Evolutionary conservation across 2,797 vertebrate genomes (phyloP), one percentile per base, ranked within the genome.

Genomic region (Leptoclinus maculatus): DNA sequence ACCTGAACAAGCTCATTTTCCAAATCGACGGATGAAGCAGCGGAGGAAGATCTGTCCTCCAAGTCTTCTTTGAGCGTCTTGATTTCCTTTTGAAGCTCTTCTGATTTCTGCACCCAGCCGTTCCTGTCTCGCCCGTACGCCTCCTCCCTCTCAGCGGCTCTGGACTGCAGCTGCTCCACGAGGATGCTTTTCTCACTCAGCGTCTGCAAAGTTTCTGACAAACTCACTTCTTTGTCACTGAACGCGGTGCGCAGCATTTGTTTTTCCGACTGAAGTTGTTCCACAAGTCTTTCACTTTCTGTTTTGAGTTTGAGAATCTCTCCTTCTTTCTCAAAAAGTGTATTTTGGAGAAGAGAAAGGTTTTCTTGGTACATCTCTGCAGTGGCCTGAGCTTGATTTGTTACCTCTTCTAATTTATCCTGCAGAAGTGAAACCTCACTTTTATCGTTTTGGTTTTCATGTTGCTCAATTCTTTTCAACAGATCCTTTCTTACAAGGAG

Each of bases 401-500:
- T 92, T 39, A 92, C 70, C 56, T 95, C 94, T 59, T 91, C 66
- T 47, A 96, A 23, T 29, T 90, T 85, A 7, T 91, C 83, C 36
- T 89, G 87, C 34, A 97, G 74, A 53, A 82, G 83, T 13, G 90
- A 91, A 17, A 89, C 62, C 76, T 94, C 93, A 3, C 78, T 83
- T 67, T 89, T 92, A 57, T 78, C 90, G 51, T 88, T 92, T 29
- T 88, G 91, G 21, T 86, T 94, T 81, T 97, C 95, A 49, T 95
- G 87, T 9, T 91, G 93, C 39, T 95, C 95, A 3, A 97, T 87
- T 80, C 95, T 97, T 38, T 95, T 96, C 80, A 96, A 76, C 51
- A 97, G 89, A 17, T 98, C 96, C 82, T 96, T 96, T 41, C 97
- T 95, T 17, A 97, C 62, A 27, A 97, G 60, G 34, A 97, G 88